A percentile compares a stretch with the other conserved stretches of the same genome.
These are phyloP conservation scores for Dinocampus coccinellae DNA, from an alignment of 2,888 invertebrate genomes.

Conservation along the genomic window DNA sequence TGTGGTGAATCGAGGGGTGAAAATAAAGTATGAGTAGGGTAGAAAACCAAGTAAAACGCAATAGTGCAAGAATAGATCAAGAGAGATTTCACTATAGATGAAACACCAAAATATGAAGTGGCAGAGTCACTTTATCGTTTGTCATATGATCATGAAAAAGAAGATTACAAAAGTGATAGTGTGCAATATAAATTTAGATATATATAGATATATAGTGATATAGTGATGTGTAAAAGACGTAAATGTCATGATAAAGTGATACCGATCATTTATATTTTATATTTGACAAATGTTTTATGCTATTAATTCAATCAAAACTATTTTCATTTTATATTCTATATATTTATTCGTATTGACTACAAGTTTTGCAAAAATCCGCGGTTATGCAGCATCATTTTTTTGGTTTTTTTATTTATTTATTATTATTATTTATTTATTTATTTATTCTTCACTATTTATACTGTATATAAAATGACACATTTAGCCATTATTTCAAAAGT, in stretches of 20 bases:
- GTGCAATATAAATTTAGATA: constrained; percentile 16
- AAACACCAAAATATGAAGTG: neutral
- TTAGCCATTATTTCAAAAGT: neutral
- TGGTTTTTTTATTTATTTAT: neutral
- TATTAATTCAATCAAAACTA: constrained; percentile 23
- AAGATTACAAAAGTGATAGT: constrained; percentile 26
- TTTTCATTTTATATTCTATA: neutral
- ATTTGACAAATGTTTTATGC: constrained; percentile 24
- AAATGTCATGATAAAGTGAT: constrained; percentile 33
- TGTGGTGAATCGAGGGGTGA: constrained; percentile 28
- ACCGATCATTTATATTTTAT: constrained; percentile 36
- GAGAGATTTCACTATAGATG: neutral
- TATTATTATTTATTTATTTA: no score
- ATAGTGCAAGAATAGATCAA: neutral
- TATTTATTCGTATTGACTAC: neutral
- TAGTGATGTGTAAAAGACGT: constrained; percentile 25
- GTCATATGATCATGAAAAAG: neutral
- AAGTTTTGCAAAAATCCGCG: neutral
- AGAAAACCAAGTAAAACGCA: neutral
- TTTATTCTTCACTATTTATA: no score
- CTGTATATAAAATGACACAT: neutral
- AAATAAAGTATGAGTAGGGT: constrained; percentile 29
- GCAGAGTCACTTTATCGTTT: neutral
- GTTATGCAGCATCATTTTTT: neutral
- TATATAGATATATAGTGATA: constrained; percentile 9